A percentile compares a stretch with the other conserved stretches of the same genome.
Conservation (phyloP, 2,888 invertebrate species). For the Geotrupes spiniger region DNA sequence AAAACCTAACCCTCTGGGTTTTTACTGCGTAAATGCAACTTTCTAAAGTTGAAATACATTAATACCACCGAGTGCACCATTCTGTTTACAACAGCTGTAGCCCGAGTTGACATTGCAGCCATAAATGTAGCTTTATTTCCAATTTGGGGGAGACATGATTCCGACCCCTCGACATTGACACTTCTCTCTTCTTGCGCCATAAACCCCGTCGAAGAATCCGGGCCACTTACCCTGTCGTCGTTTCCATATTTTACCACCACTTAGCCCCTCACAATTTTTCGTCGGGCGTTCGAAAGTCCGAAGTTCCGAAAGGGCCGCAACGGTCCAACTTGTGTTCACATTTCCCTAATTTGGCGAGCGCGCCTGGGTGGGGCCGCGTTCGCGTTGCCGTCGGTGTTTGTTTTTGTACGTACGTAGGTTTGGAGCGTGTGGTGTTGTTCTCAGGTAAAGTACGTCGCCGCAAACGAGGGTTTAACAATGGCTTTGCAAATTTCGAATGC, state of each 20-base stretch:
- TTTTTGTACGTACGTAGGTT: too few species aligned
- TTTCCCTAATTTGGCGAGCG: too few species aligned
- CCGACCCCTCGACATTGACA: conserved; percentile 18
- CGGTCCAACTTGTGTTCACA: too few species aligned
- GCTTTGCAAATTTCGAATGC: too few species aligned
- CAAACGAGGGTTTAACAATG: too few species aligned
- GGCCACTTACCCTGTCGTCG: conserved; percentile 19
- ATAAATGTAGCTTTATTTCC: conserved; percentile 30
- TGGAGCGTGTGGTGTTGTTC: too few species aligned
- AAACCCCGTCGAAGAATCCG: conserved; percentile 22
- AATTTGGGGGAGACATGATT: conserved; percentile 23
- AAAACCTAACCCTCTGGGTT: neutral
- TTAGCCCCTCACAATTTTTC: conserved; percentile 13
- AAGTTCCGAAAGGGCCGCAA: too few species aligned
- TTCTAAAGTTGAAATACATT: conserved; percentile 3
- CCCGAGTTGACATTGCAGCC: conserved; percentile 23
- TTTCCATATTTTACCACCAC: conserved; percentile 27
- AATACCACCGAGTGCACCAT: conserved; percentile 22
- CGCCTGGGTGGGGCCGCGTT: too few species aligned
- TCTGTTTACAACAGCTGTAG: conserved; percentile 28
- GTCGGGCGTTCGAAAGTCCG: neutral
- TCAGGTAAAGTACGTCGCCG: too few species aligned
- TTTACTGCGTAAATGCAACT: neutral
- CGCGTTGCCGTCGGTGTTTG: too few species aligned
- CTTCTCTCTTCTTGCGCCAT: conserved; percentile 23